Conservation (phyloP, 2,113 vertebrate species). For the Cyphotilapia sp. region DNA sequence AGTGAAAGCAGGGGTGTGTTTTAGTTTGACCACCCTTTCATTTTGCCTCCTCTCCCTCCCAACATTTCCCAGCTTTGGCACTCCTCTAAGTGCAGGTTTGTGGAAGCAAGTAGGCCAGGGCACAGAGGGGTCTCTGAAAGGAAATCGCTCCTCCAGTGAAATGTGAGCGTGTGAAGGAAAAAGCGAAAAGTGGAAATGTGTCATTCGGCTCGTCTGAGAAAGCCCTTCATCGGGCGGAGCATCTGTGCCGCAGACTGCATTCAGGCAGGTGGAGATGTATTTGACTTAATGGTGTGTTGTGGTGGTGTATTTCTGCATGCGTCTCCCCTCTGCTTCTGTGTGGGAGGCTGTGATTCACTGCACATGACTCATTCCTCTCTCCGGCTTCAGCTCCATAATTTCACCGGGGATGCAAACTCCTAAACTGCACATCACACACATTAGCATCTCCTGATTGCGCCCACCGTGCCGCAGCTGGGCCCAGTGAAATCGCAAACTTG, state of each 20-base stretch:
- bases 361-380: slow-evolving; percentile 66
- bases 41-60: background rate
- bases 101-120: slow-evolving; percentile 31
- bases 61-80: background rate
- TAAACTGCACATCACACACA: slow-evolving; percentile 29
- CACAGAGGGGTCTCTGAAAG: slow-evolving; percentile 24
- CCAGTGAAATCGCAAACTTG: background rate
- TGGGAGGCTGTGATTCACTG: slow-evolving; percentile 70
- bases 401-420: slow-evolving; percentile 47
- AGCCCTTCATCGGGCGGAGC: background rate
- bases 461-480: slow-evolving; percentile 14
- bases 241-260: slow-evolving; percentile 1
- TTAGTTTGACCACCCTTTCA: slow-evolving; percentile 18
- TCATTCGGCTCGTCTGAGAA: slow-evolving; percentile 6
- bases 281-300: slow-evolving; percentile 10
- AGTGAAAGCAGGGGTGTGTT: background rate
- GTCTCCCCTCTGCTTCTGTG: slow-evolving; percentile 40
- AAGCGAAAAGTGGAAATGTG: background rate
- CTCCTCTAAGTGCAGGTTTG: slow-evolving; percentile 12
- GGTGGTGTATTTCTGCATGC: slow-evolving; percentile 9
- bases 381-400: slow-evolving; percentile 39
- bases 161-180: background rate
- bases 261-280: slow-evolving; percentile 22
- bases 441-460: slow-evolving; percentile 21
- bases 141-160: slow-evolving; percentile 24